Base-by-base conservation (phyloP, 2,797 vertebrate genomes). In the Hemibagrus guttatus region DNA sequence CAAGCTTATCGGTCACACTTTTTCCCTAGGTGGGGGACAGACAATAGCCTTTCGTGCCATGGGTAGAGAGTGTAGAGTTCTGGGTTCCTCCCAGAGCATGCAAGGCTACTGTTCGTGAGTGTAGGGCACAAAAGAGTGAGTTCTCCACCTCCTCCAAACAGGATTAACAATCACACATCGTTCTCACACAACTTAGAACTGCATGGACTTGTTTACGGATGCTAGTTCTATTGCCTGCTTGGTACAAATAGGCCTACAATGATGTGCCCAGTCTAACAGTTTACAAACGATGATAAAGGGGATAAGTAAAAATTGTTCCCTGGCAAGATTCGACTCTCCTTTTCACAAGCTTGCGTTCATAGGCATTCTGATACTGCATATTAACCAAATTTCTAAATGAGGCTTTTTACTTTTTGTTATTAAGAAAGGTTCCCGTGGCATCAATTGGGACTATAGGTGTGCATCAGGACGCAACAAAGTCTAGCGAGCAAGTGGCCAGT, bases 41-140 rank as follows among this genome's bases (percentile, higher is more conserved):
- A 92, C 92, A 93, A 92, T 90, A 87, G 66, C 79, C 72, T 90
- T 89, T 85, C 91, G 91, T 93, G 92, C 91, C 91, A 91, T 52
- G 88, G 63, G 31, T 68, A 87, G 86, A 74, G 83, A 86, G 88
- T 79, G 85, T 89, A 82, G 88, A 63, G 83, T 89, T 89, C 81
- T 82, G 72, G 54, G 85, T 89, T 87, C 81, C 86, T 88, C 81
- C 84, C 82, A 79, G 81, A 91, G 82, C 84, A 84, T 89, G 89
- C 84, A 66, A 89, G 72, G 39, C 59, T 42, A 35, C 31, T 63
- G 58, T 64, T 89, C 28, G 61, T 81, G 64, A 89, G 89, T 74
- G 56, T 59, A 61, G 59, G 76, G 87, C 88, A 91, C 84, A 90
- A 89, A 88, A 81, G 88, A 88, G 39, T 17, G 69, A 81, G 68